These are phyloP conservation scores for Habrosyne pyritoides DNA, from an alignment of 2,888 invertebrate genomes.

Conservation along the genomic window DNA sequence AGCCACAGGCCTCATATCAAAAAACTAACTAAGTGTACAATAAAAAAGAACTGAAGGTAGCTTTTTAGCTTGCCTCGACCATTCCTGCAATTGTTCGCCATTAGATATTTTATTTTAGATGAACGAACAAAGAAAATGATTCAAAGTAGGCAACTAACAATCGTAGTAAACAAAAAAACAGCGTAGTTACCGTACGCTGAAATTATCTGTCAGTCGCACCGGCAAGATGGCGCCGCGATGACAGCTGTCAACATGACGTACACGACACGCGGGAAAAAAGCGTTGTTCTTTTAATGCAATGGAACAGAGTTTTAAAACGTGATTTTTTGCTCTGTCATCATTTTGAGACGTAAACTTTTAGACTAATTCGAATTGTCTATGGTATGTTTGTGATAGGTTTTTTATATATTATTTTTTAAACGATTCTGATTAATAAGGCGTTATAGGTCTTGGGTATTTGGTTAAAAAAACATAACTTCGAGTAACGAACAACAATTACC, in stretches of 20 bases:
- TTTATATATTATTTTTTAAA: neutral
- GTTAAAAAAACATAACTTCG: constrained; percentile 14
- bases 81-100: neutral
- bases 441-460: neutral
- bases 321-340: neutral
- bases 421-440: neutral
- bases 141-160: neutral
- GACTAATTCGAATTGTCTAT: neutral
- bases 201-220: constrained; percentile 34
- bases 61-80: neutral
- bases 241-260: constrained; percentile 50
- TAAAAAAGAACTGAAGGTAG: neutral
- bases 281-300: neutral
- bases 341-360: neutral
- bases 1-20: neutral
- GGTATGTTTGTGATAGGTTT: neutral
- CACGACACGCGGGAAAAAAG: constrained; percentile 14
- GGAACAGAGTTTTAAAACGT: neutral
- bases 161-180: neutral
- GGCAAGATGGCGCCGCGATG: constrained; percentile 46
- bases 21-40: neutral
- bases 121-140: neutral
- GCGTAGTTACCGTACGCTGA: neutral
- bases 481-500: constrained; percentile 18
- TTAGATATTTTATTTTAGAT: neutral